Base-by-base conservation (phyloP, 2,888 invertebrate genomes). In the Boloria selene region DNA sequence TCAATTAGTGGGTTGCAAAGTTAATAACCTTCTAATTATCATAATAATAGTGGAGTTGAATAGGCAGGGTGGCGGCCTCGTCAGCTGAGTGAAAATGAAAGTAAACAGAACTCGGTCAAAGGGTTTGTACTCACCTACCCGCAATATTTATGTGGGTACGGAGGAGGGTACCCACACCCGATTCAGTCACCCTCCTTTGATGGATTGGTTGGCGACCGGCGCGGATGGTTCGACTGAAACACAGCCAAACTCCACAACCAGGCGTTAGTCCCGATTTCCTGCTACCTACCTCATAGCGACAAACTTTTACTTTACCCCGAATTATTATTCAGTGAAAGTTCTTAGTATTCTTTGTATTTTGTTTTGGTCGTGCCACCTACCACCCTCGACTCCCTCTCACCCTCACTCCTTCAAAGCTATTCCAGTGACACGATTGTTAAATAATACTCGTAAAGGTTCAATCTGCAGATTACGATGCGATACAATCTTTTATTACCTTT, bases 81-180 rank as follows among this genome's bases (percentile, higher is more conserved):
- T 90, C 92, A 92, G 92, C 92, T 92, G 92, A 90, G 91, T 86
- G 93, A 92, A 92, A 92, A 90, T 88, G 93, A 92, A 93, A 92
- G 93, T 92, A 92, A 92, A 92, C 92, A 92, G 92, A 92, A 93
- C 91, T 92, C 92, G 93, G 92, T 92, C 92, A 92, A 92, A 92
- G 92, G 92, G 92, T 92, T 90, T 89, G 90, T 90, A 90, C 86
- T 90, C 91, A 88, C 90, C 91, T 91, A 92, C 91, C 90, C 90
- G 86, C 91, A 92, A 92, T 92, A 91, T 92, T 92, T 92, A 92
- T 92, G 91, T 91, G 90, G 91, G 90, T 86, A 88, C 83, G 82
- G 76, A 84, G 84, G 85, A 84, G 84, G 82, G 79, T 75, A 77
- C 87, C 84, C 88, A 86, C 89, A 83, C 89, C 90, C 88, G 80